These are phyloP conservation scores for Lepisosteus osseus DNA, from an alignment of 2,113 vertebrate species.

Conservation along the genomic window DNA sequence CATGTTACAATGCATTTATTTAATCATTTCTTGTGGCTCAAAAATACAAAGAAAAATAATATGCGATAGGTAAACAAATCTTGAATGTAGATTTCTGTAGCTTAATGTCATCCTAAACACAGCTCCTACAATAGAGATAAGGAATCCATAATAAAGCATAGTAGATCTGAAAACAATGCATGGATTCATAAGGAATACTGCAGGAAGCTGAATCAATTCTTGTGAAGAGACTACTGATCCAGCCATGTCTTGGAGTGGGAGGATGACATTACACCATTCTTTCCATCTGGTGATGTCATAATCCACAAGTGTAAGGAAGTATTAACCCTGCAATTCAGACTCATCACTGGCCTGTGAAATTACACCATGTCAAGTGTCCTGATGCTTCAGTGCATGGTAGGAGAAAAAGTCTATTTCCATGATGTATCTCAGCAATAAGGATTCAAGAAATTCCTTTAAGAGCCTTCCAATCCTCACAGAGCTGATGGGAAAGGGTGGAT, in stretches of 20 bases:
- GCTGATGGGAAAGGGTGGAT: constrained; percentile 27
- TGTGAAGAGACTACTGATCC: constrained; percentile 15
- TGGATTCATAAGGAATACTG: constrained; percentile 2
- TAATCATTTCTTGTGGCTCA: no score
- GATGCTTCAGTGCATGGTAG: constrained; percentile 7
- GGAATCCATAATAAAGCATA: constrained; percentile 17
- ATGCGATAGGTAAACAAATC: background rate
- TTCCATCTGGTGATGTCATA: constrained; percentile 22
- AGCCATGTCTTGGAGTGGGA: background rate
- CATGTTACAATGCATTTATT: no score
- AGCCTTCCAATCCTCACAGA: constrained; percentile 16
- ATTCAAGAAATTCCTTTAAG: constrained; percentile 37
- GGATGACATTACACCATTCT: constrained; percentile 5
- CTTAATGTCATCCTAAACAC: background rate
- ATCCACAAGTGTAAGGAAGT: constrained; percentile 6
- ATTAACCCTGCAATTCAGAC: background rate
- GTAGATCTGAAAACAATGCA: background rate
- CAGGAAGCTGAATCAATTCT: constrained; percentile 19
- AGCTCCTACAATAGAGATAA: constrained; percentile 12
- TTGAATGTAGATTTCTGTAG: background rate
- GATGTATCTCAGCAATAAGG: constrained; percentile 40
- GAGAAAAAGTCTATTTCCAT: constrained; percentile 38
- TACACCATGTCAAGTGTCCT: background rate
- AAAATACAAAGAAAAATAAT: background rate
- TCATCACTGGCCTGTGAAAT: background rate